These are phyloP conservation scores for Scaeva pyrastri DNA, from an alignment of 2,888 invertebrate genomes.

Conservation along the genomic window DNA sequence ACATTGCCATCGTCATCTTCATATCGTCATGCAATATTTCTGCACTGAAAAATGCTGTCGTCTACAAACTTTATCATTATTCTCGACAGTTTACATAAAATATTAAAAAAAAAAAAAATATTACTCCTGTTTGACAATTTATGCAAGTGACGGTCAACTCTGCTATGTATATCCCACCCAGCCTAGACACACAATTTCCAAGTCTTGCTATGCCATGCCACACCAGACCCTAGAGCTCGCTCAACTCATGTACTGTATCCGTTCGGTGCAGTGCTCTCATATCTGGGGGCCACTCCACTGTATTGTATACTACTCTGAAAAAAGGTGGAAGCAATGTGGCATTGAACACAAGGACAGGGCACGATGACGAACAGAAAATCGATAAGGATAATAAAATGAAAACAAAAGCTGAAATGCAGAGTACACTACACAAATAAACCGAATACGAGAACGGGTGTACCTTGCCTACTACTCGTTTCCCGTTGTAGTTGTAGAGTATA, in stretches of 20 bases:
- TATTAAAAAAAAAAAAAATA: conserved; percentile 8
- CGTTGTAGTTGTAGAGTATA: conserved; percentile 17
- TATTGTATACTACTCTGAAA: too few species aligned
- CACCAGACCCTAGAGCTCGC: conserved; percentile 37
- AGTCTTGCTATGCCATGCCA: too few species aligned
- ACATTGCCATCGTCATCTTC: too few species aligned
- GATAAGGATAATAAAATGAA: conserved; percentile 58
- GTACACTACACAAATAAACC: background rate
- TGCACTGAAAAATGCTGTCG: conserved; percentile 19
- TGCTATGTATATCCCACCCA: conserved; percentile 7
- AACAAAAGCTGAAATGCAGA: conserved; percentile 41
- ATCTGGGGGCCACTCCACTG: conserved; percentile 39
- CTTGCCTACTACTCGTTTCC: background rate
- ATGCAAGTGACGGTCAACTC: conserved; percentile 66
- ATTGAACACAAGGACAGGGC: conserved; percentile 70
- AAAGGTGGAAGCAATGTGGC: conserved; percentile 45
- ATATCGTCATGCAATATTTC: conserved; percentile 48
- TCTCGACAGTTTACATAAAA: conserved; percentile 18
- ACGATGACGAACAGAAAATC: conserved; percentile 58
- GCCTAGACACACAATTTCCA: conserved; percentile 40
- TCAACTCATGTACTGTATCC: conserved; percentile 26
- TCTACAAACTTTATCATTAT: conserved; percentile 60
- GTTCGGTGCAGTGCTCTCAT: conserved; percentile 36
- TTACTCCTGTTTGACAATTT: conserved; percentile 27
- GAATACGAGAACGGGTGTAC: background rate